A percentile compares a stretch with the other conserved stretches of the same genome.
Evolutionary conservation across 2,113 vertebrate genomes (phyloP).

Genomic region (Acanthochromis polyacanthus): DNA sequence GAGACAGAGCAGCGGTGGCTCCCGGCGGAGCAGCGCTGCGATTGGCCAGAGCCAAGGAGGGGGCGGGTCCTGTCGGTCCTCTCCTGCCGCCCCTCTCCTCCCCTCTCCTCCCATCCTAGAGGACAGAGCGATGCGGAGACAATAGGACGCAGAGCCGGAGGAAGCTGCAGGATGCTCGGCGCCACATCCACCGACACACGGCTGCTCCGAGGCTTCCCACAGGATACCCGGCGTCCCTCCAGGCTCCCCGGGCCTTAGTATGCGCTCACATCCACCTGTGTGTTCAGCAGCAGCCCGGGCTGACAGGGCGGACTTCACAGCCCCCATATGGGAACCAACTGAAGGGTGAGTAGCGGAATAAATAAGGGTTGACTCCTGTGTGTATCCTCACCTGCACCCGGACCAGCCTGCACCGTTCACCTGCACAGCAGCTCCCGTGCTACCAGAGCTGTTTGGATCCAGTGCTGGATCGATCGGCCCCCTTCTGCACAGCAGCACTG

Average conservation of each 20-base stretch:
- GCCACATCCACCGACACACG: constrained; percentile 39
- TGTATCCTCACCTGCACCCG: constrained; percentile 29
- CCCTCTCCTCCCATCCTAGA: constrained; percentile 64
- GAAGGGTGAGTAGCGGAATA: constrained; percentile 78
- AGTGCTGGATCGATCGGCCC: constrained; percentile 19
- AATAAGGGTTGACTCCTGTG: not conserved
- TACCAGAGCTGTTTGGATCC: too few relatives aligned
- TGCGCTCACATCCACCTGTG: constrained; percentile 36
- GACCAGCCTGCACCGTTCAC: not conserved
- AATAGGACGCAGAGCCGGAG: constrained; percentile 76
- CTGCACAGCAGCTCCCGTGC: too few relatives aligned
- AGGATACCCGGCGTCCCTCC: constrained; percentile 15
- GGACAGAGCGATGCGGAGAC: constrained; percentile 80
- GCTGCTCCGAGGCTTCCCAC: constrained; percentile 36
- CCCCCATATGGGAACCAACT: constrained; percentile 56
- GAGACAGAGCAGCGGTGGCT: constrained; percentile 76
- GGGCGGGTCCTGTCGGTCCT: constrained; percentile 17
- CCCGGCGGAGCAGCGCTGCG: constrained; percentile 57
- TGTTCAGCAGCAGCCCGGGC: constrained; percentile 37
- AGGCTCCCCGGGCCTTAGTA: constrained; percentile 45
- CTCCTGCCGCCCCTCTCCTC: constrained; percentile 10
- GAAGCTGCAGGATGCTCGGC: constrained; percentile 67
- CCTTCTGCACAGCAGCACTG: constrained; percentile 23
- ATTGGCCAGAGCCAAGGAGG: constrained; percentile 69
- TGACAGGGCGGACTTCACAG: constrained; percentile 55